Percentiles rank a stretch among this genome's conserved stretches.
These are phyloP conservation scores for Syndactyla subalaris DNA, from an alignment of 2,797 vertebrate species.

Conservation along the genomic window DNA sequence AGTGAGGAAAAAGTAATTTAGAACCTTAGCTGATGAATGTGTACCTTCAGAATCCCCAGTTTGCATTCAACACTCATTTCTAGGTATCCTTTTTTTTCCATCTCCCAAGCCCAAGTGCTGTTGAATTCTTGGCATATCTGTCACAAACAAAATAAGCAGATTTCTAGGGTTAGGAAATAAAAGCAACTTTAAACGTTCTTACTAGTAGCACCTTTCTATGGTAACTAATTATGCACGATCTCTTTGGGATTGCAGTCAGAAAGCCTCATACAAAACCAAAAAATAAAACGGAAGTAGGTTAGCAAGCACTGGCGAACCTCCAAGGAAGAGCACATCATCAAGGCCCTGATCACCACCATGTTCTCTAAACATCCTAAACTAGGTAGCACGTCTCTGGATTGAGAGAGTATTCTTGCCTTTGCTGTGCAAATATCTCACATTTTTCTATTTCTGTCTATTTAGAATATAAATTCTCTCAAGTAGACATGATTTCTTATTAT, in stretches of 20 bases:
- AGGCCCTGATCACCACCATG: not conserved
- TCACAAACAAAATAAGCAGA: slow-evolving; percentile 13
- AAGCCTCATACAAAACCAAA: not conserved
- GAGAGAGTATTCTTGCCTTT: not conserved
- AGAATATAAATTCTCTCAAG: not conserved
- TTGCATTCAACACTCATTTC: slow-evolving; percentile 97
- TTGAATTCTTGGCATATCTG: slow-evolving; percentile 97
- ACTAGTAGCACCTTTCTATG: not conserved
- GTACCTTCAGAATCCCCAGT: slow-evolving; percentile 94
- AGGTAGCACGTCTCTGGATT: not conserved
- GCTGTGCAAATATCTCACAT: not conserved
- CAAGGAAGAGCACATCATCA: fast-evolving
- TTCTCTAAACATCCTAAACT: not conserved
- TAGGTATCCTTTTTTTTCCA: slow-evolving; percentile 96
- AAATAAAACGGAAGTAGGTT: not conserved
- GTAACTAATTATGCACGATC: not conserved
- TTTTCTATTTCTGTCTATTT: not conserved
- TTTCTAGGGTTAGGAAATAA: not conserved
- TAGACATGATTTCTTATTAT: not conserved
- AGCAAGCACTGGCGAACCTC: not conserved
- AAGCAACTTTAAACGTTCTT: not conserved
- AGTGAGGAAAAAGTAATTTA: slow-evolving; percentile 82
- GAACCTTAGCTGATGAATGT: not conserved
- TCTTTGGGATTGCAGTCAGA: not conserved
- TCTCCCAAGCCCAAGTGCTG: slow-evolving; percentile 98